Evolutionary conservation across 2,797 vertebrate genomes (phyloP).

Genomic region (Phoeniculus purpureus): DNA sequence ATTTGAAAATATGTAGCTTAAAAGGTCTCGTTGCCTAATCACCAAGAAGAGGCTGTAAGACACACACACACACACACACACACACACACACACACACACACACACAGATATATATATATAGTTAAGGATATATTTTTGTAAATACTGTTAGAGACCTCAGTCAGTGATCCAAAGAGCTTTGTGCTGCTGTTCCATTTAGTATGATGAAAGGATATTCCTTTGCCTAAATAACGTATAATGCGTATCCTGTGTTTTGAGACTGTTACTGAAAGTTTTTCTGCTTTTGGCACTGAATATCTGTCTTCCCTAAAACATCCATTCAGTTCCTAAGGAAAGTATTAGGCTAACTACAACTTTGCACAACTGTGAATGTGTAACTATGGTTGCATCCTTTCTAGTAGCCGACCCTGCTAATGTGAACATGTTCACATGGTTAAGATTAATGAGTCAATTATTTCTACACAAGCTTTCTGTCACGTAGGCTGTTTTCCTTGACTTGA

Average conservation of each 20-base stretch:
- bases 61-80: too few relatives aligned
- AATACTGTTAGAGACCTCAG: background rate
- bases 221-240: background rate
- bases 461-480: constrained; percentile 73
- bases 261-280: background rate
- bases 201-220: background rate
- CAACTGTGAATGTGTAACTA: constrained; percentile 45
- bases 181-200: background rate
- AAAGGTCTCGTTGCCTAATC: background rate
- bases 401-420: constrained; percentile 74
- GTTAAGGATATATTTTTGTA: background rate
- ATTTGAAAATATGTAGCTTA: background rate
- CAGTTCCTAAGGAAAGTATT: constrained; percentile 11
- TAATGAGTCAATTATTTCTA: constrained; percentile 82
- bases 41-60: background rate
- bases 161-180: background rate
- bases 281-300: background rate
- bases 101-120: background rate
- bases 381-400: constrained; percentile 32
- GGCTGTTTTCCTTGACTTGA: constrained; percentile 73
- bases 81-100: too few relatives aligned
- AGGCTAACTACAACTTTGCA: constrained; percentile 45
- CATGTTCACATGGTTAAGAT: constrained; percentile 77
- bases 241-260: background rate
- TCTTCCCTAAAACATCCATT: constrained; percentile 23